phyloP scores from a whole-genome alignment of 2,888 invertebrate species.

The Hypercompe scribonia region DNA sequence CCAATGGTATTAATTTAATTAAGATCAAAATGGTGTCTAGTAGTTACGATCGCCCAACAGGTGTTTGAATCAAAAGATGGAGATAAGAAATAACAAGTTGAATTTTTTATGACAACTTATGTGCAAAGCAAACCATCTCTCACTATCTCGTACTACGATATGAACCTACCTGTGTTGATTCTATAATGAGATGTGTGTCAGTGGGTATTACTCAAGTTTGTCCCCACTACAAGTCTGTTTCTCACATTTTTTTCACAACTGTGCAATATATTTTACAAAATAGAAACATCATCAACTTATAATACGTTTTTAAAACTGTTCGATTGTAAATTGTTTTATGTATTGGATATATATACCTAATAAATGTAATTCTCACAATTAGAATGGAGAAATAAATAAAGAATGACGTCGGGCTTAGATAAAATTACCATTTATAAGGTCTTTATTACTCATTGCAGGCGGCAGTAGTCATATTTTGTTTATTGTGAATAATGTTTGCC shows the following conservation, averaged over 20 bases:
- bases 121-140: background rate
- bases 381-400: background rate
- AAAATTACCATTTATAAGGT: background rate
- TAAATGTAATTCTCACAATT: background rate
- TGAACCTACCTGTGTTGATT: constrained; percentile 9
- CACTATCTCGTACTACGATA: background rate
- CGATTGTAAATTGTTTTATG: background rate
- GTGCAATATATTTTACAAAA: background rate
- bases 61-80: constrained; percentile 32
- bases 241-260: constrained; percentile 5
- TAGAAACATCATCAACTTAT: too few species aligned
- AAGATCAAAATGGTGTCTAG: background rate
- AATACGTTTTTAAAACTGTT: too few species aligned
- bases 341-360: background rate
- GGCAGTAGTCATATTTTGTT: background rate
- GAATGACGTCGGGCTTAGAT: background rate
- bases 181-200: constrained; percentile 16
- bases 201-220: background rate
- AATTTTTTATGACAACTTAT: background rate
- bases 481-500: background rate
- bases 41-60: constrained; percentile 30
- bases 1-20: background rate
- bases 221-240: background rate
- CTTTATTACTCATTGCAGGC: background rate
- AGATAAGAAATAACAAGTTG: constrained; percentile 12